phyloP scores from a whole-genome alignment of 2,797 vertebrate genomes.

The Staurois parvus region DNA sequence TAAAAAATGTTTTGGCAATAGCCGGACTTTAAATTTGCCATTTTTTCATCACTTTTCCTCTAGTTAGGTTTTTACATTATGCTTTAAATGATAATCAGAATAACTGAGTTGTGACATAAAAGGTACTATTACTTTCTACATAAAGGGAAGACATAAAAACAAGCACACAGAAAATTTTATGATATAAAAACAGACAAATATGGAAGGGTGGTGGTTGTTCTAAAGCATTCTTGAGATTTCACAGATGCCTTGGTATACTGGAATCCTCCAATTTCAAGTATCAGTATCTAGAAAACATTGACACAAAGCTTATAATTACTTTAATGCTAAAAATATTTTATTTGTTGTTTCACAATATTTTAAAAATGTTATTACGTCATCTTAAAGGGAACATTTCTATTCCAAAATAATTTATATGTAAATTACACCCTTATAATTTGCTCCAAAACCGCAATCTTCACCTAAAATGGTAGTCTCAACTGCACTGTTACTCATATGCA shows the following conservation, averaged over 20 bases:
- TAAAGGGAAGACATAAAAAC: constrained; percentile 26
- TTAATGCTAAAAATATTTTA: too few species aligned
- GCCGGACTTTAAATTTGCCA: too few species aligned
- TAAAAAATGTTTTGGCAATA: background rate
- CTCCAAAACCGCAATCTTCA: too few species aligned
- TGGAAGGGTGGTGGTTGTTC: constrained; percentile 66
- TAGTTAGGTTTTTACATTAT: background rate
- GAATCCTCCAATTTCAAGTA: constrained; percentile 65
- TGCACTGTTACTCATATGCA: too few species aligned
- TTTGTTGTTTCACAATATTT: too few species aligned
- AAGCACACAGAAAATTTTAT: constrained; percentile 48
- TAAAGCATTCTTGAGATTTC: constrained; percentile 72
- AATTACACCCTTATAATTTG: too few species aligned
- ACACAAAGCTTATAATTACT: constrained; percentile 24
- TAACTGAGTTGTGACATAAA: background rate
- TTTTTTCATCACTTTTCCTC: background rate
- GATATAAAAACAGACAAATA: constrained; percentile 47
- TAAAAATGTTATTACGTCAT: too few species aligned
- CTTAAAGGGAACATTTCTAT: too few species aligned
- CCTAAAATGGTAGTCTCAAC: too few species aligned
- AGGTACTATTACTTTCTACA: background rate
- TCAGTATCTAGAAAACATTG: constrained; percentile 76
- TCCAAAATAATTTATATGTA: too few species aligned
- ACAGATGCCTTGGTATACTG: constrained; percentile 49
- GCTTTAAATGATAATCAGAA: background rate